Evolutionary conservation across 35 echinoderm and acorn worm species (phyloP).

Genomic region (Acanthaster planci): DNA sequence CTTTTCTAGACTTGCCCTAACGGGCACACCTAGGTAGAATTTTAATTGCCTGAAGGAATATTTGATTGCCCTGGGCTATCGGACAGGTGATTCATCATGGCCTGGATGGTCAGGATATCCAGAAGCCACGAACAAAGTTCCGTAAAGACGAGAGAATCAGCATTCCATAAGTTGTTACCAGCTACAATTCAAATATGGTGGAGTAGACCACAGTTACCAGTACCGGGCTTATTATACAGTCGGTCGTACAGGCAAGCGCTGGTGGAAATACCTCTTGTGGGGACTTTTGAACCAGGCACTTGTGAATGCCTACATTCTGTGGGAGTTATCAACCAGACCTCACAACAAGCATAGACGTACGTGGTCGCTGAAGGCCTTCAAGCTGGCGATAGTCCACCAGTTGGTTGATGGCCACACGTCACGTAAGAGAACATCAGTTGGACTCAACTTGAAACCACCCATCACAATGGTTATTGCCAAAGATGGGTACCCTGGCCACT

Average conservation of each 20-base stretch:
- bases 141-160: neutral
- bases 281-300: slow-evolving; percentile 11
- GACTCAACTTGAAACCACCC: neutral
- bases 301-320: slow-evolving; percentile 45
- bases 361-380: slow-evolving; percentile 41
- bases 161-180: neutral
- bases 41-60: too few species aligned
- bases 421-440: slow-evolving; percentile 6
- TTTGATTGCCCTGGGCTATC: too few species aligned
- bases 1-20: too few species aligned
- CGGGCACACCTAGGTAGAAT: too few species aligned
- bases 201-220: slow-evolving; percentile 32
- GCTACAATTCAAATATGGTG: slow-evolving; percentile 43
- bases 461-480: slow-evolving; percentile 1
- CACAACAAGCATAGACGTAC: slow-evolving; percentile 7
- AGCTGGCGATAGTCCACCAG: slow-evolving; percentile 35
- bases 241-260: slow-evolving; percentile 24
- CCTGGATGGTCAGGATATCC: slow-evolving; percentile 22
- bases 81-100: too few species aligned
- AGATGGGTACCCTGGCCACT: slow-evolving; percentile 1
- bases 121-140: slow-evolving; percentile 34
- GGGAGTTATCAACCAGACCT: slow-evolving; percentile 20
- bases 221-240: slow-evolving; percentile 20
- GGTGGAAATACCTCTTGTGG: slow-evolving; percentile 54
- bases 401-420: slow-evolving; percentile 33